Evolutionary conservation across 2,113 vertebrate genomes (phyloP).

Genomic region (Xerus inauris): DNA sequence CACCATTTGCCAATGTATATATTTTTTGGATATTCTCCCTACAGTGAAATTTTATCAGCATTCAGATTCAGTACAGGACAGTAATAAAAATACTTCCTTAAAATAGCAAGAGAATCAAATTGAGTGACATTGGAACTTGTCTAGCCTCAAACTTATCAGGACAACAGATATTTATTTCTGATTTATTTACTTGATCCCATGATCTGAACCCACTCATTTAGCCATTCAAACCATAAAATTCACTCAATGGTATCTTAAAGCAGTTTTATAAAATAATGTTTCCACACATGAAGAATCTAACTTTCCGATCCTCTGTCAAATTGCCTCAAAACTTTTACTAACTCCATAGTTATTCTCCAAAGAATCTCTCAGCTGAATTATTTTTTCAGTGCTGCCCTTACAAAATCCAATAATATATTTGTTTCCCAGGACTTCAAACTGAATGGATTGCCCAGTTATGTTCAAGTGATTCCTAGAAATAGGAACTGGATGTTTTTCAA

Average conservation of each 20-base stretch:
- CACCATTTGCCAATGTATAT: not conserved
- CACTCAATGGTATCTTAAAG: not conserved
- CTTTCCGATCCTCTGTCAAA: not conserved
- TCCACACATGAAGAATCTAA: not conserved
- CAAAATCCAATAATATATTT: not conserved
- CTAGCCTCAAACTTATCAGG: not conserved
- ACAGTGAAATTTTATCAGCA: not conserved
- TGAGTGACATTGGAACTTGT: not conserved
- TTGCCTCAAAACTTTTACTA: not conserved
- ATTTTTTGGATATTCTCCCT: not conserved
- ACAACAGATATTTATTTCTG: conserved; percentile 1
- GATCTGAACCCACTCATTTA: not conserved
- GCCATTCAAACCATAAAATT: not conserved
- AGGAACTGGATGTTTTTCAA: not conserved
- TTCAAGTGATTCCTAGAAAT: not conserved
- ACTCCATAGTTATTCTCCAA: not conserved
- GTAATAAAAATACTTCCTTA: not conserved
- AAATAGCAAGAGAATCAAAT: not conserved
- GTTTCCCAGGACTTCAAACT: conserved; percentile 22
- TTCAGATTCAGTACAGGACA: not conserved
- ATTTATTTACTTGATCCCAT: not conserved
- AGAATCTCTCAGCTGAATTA: not conserved
- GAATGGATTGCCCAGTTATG: not conserved
- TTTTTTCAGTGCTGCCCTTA: not conserved
- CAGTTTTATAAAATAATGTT: not conserved